These are phyloP conservation scores for Myotis planiceps DNA, from an alignment of 2,797 vertebrate genomes.

Conservation along the genomic window DNA sequence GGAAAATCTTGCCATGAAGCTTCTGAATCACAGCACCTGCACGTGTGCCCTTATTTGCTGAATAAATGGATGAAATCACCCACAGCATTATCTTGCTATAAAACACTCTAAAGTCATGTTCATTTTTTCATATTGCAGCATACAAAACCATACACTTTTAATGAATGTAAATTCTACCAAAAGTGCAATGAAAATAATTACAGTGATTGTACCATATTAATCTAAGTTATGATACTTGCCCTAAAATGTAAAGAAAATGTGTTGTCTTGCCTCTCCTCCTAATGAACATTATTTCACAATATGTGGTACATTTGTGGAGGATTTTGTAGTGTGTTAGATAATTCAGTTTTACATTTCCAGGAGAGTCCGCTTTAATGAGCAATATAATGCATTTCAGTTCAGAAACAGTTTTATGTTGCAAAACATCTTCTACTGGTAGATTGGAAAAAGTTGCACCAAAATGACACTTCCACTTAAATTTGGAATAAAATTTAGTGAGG, in stretches of 20 bases:
- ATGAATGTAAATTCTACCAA: conserved; percentile 79
- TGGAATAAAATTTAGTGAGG: conserved; percentile 32
- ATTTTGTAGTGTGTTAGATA: conserved; percentile 78
- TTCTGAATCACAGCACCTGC: background rate
- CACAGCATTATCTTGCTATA: conserved; percentile 69
- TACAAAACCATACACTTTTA: conserved; percentile 66
- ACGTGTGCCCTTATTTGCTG: background rate
- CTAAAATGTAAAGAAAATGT: conserved; percentile 77
- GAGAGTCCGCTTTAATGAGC: conserved; percentile 73
- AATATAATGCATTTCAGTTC: conserved; percentile 74
- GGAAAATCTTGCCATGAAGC: background rate
- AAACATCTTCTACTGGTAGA: conserved; percentile 58
- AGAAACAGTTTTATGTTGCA: conserved; percentile 59
- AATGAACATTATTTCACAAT: conserved; percentile 79
- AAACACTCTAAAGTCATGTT: conserved; percentile 78
- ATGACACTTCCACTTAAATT: conserved; percentile 59
- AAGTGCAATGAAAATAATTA: conserved; percentile 81
- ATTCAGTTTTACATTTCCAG: conserved; percentile 78
- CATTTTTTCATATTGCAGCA: conserved; percentile 79
- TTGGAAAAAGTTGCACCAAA: conserved; percentile 33
- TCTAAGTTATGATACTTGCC: conserved; percentile 79
- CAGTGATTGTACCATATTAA: conserved; percentile 78
- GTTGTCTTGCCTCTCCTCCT: conserved; percentile 76
- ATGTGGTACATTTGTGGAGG: conserved; percentile 77
- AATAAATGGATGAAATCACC: conserved; percentile 60